Evolutionary conservation across 2,888 invertebrate species (phyloP).

Genomic region (Chloromyia formosa): DNA sequence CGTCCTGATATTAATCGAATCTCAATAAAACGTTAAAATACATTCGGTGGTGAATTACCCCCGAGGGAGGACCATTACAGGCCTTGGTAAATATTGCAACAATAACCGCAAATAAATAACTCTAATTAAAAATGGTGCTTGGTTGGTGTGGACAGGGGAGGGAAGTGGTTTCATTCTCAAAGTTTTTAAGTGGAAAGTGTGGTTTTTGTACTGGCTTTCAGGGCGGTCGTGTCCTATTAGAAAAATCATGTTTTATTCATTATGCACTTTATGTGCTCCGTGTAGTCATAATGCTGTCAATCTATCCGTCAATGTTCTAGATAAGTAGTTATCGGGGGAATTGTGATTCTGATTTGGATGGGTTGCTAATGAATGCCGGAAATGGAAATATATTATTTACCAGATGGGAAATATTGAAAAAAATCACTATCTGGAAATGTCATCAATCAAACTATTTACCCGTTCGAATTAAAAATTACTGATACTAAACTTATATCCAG

Average conservation of each 20-base stretch:
- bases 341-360: too few species aligned
- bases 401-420: too few species aligned
- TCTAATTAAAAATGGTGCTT: slow-evolving; percentile 35
- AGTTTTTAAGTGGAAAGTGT: background rate
- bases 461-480: too few species aligned
- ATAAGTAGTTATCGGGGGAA: too few species aligned
- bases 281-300: too few species aligned
- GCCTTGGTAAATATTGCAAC: slow-evolving; percentile 39
- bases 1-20: slow-evolving; percentile 39
- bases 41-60: slow-evolving; percentile 30
- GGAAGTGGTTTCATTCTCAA: slow-evolving; percentile 2
- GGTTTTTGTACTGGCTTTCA: background rate
- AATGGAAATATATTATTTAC: too few species aligned
- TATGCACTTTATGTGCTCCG: background rate
- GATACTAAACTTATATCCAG: too few species aligned
- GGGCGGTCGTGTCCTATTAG: background rate
- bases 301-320: too few species aligned
- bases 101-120: slow-evolving; percentile 43
- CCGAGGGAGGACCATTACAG: slow-evolving; percentile 14
- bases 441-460: too few species aligned
- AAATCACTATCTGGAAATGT: too few species aligned
- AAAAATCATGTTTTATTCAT: slow-evolving; percentile 2
- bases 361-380: too few species aligned
- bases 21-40: slow-evolving; percentile 42
- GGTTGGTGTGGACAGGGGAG: background rate